A percentile compares a stretch with the other conserved stretches of the same genome.
Evolutionary conservation across 2,113 vertebrate species (phyloP).

Genomic region (Anseranas semipalmata): DNA sequence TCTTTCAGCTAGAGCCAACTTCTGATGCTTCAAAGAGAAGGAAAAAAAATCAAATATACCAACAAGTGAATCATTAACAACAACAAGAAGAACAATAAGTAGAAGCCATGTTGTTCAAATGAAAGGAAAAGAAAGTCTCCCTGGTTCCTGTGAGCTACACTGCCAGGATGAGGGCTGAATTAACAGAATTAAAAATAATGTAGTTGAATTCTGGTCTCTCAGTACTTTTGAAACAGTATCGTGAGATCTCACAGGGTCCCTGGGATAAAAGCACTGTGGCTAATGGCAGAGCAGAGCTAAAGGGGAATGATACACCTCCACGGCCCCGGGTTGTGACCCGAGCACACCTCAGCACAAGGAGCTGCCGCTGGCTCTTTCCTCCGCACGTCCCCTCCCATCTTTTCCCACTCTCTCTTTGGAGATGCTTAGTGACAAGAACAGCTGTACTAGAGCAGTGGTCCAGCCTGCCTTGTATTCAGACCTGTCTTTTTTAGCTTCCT

Average conservation of each 20-base stretch:
- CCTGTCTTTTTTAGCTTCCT: neutral
- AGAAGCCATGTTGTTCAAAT: neutral
- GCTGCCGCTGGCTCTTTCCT: accelerated
- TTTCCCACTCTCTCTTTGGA: neutral
- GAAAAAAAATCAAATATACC: neutral
- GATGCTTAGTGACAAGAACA: neutral
- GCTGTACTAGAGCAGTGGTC: neutral
- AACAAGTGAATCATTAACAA: neutral
- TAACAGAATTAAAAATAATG: neutral
- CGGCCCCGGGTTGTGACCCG: too few relatives aligned
- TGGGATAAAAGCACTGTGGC: neutral
- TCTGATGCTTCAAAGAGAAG: neutral
- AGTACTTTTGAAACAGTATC: neutral
- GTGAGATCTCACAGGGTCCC: neutral
- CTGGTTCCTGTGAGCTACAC: neutral
- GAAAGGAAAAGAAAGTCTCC: neutral
- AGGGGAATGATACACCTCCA: neutral
- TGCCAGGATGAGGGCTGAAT: neutral
- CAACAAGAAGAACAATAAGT: neutral
- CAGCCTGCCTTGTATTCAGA: neutral
- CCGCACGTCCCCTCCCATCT: accelerated
- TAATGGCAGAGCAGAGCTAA: neutral
- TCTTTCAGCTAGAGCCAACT: neutral
- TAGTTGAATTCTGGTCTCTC: neutral
- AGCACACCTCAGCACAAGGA: neutral